Evolutionary conservation across 2,797 vertebrate species (phyloP).

Genomic region (Poecilia gillii): DNA sequence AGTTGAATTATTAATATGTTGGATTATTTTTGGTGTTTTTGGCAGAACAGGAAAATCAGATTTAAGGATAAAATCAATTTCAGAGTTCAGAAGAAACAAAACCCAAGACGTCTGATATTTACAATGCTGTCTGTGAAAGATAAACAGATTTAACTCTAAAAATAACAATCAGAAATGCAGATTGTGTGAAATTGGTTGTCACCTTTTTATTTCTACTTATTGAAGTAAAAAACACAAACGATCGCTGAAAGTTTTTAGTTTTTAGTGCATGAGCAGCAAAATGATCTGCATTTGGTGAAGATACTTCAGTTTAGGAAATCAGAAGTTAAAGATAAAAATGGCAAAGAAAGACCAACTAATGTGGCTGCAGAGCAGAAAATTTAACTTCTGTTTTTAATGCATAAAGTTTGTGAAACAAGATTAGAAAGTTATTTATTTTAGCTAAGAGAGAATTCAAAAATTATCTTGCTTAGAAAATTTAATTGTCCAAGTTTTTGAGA

Average conservation of each 20-base stretch:
- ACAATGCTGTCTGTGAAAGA: no score
- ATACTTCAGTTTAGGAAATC: background rate
- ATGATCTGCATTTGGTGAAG: background rate
- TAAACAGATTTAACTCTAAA: background rate
- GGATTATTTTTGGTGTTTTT: slow-evolving; percentile 1
- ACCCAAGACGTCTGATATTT: background rate
- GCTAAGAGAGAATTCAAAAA: background rate
- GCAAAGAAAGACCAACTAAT: background rate
- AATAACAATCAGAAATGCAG: background rate
- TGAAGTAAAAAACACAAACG: background rate
- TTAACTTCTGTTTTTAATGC: background rate
- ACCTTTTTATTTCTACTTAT: background rate
- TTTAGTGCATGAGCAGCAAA: background rate
- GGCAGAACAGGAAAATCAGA: background rate
- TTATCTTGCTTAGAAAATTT: background rate
- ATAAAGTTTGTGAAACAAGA: background rate
- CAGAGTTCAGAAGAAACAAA: background rate
- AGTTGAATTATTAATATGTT: background rate
- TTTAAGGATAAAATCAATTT: background rate
- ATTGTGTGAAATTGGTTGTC: slow-evolving; percentile 1
- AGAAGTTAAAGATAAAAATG: background rate
- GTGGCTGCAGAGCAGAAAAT: background rate
- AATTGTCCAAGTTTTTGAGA: background rate
- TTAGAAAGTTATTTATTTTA: background rate
- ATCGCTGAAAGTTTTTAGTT: background rate